Evolutionary conservation across 2,113 vertebrate genomes (phyloP).

Genomic region (Triplophysa tibetana): DNA sequence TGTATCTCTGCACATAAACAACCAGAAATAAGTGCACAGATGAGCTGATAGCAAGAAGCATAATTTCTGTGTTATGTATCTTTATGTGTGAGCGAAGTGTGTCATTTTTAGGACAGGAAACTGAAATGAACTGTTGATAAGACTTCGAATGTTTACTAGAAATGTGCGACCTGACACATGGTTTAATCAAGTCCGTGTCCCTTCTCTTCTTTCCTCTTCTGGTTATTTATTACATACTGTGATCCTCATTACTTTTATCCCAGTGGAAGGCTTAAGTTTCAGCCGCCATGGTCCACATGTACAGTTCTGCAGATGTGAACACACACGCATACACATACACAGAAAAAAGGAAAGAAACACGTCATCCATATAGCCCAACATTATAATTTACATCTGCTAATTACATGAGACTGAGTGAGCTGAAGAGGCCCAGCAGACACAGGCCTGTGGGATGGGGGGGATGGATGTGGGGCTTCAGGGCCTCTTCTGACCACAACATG

Average conservation of each 20-base stretch:
- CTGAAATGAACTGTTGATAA: not conserved
- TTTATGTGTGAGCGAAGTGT: conserved; percentile 16
- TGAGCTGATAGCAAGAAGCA: conserved; percentile 17
- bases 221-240: conserved; percentile 30
- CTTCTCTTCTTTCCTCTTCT: not conserved
- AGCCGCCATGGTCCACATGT: conserved; percentile 27
- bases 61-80: conserved; percentile 2
- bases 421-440: conserved; percentile 49
- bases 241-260: conserved; percentile 1
- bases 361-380: conserved; percentile 60
- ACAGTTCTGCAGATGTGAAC: conserved; percentile 13
- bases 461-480: not conserved
- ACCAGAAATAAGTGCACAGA: conserved; percentile 34
- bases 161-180: not conserved
- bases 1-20: conserved; percentile 19
- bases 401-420: conserved; percentile 65
- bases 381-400: conserved; percentile 74
- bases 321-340: not conserved
- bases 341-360: conserved; percentile 58
- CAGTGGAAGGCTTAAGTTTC: conserved; percentile 48
- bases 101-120: not conserved
- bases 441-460: not conserved
- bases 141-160: not conserved
- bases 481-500: conserved; percentile 22
- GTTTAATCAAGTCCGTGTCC: not conserved